phyloP scores from a whole-genome alignment of 2,888 invertebrate species.

The Trichacis sp. region DNA sequence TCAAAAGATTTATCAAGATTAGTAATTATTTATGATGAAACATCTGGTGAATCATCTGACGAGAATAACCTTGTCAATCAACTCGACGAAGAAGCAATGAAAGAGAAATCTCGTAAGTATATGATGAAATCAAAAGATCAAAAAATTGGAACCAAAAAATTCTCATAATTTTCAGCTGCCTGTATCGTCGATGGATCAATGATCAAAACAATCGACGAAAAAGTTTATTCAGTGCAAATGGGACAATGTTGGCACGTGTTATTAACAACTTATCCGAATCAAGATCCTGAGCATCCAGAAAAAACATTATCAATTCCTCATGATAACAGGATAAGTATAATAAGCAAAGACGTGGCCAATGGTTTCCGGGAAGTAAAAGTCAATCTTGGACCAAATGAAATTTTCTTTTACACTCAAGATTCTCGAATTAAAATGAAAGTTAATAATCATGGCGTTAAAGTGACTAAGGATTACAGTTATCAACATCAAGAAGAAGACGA shows the following conservation, averaged over 20 bases:
- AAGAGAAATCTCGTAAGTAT: too few species aligned
- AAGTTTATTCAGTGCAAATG: slow-evolving; percentile 72
- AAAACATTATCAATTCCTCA: slow-evolving; percentile 64
- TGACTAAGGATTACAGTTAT: slow-evolving; percentile 47
- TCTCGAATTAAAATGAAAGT: slow-evolving; percentile 57
- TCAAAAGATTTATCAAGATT: too few species aligned
- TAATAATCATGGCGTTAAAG: slow-evolving; percentile 52
- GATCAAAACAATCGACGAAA: slow-evolving; percentile 77
- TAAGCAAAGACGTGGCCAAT: slow-evolving; percentile 67
- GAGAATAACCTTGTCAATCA: too few species aligned
- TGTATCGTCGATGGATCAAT: slow-evolving; percentile 75
- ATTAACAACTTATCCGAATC: slow-evolving; percentile 69
- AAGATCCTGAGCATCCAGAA: slow-evolving; percentile 47
- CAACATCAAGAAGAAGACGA: slow-evolving; percentile 59
- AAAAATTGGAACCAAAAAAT: too few species aligned
- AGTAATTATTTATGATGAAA: too few species aligned
- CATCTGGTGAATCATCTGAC: too few species aligned
- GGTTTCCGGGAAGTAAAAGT: slow-evolving; percentile 69
- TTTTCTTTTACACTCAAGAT: slow-evolving; percentile 62
- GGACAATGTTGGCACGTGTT: slow-evolving; percentile 75
- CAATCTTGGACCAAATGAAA: slow-evolving; percentile 66
- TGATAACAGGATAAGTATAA: slow-evolving; percentile 65
- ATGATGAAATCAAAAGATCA: too few species aligned
- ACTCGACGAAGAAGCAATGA: too few species aligned
- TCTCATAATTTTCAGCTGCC: slow-evolving; percentile 72